These are phyloP conservation scores for Nephrocerus scutellatus DNA, from an alignment of 2,888 invertebrate genomes.

Conservation along the genomic window DNA sequence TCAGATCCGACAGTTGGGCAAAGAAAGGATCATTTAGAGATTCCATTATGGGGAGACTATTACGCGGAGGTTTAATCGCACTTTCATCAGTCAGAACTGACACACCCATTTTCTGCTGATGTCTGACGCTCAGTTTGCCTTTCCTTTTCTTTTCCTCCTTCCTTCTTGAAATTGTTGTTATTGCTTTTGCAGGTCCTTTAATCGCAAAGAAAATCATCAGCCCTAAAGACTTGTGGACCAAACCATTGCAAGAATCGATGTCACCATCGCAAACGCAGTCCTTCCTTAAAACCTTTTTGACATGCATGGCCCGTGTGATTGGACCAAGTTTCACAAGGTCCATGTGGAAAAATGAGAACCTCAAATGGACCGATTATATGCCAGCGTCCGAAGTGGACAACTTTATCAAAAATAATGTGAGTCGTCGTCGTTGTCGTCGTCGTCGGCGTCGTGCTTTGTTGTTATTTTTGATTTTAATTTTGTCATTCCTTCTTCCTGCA, in stretches of 20 bases:
- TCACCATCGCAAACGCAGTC: constrained; percentile 31
- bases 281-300: constrained; percentile 55
- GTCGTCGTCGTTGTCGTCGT: too few species aligned
- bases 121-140: too few species aligned
- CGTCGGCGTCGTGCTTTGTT: too few species aligned
- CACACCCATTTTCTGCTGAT: too few species aligned
- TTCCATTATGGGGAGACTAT: too few species aligned
- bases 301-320: constrained; percentile 54
- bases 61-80: too few species aligned
- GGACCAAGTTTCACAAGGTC: constrained; percentile 51
- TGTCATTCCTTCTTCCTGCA: constrained; percentile 29
- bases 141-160: too few species aligned
- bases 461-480: not conserved
- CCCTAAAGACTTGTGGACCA: constrained; percentile 42
- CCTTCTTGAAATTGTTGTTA: constrained; percentile 6
- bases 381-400: constrained; percentile 45
- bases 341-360: constrained; percentile 52
- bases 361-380: constrained; percentile 53
- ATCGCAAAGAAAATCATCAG: constrained; percentile 50
- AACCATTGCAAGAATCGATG: constrained; percentile 26
- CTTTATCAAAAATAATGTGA: constrained; percentile 50
- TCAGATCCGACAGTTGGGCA: too few species aligned
- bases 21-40: too few species aligned
- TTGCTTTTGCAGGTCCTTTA: constrained; percentile 47
- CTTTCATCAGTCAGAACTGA: too few species aligned